Evolutionary conservation across 2,888 invertebrate genomes (phyloP).

Genomic region (Hoplodrina ambigua): DNA sequence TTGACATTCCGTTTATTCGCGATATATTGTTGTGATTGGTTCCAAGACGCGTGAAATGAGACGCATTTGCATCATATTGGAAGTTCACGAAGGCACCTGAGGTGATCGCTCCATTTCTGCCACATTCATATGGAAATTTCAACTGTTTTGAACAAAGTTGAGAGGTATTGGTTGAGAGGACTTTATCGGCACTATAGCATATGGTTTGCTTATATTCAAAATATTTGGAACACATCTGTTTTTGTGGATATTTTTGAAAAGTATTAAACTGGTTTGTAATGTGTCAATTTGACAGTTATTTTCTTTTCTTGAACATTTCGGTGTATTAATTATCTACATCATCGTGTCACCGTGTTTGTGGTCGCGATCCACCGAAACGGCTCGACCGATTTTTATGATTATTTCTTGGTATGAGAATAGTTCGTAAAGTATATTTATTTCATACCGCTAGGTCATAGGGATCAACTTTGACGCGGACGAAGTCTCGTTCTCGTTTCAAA

Average conservation of each 20-base stretch:
- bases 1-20: slow-evolving; percentile 58
- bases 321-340: too few relatives aligned
- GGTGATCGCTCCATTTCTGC: slow-evolving; percentile 57
- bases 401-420: too few relatives aligned
- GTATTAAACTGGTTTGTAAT: not conserved
- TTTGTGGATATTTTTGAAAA: slow-evolving; percentile 3
- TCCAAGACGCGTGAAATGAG: slow-evolving; percentile 53
- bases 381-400: too few relatives aligned
- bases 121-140: slow-evolving; percentile 63
- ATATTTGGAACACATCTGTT: slow-evolving; percentile 22
- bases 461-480: too few relatives aligned
- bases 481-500: too few relatives aligned
- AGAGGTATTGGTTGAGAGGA: not conserved
- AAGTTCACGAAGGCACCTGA: slow-evolving; percentile 51
- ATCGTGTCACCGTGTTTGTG: too few relatives aligned
- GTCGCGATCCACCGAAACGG: too few relatives aligned
- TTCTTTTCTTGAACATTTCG: too few relatives aligned
- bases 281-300: too few relatives aligned
- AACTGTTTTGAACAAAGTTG: slow-evolving; percentile 34
- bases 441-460: too few relatives aligned
- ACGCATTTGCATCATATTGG: slow-evolving; percentile 71
- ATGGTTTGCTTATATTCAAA: not conserved
- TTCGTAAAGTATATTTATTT: too few relatives aligned
- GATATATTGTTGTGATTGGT: slow-evolving; percentile 48
- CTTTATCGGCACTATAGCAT: not conserved